Percentiles rank a stretch among this genome's conserved stretches.
Conservation (phyloP, 2,888 invertebrate genomes). For the Micoletzkya japonica region DNA sequence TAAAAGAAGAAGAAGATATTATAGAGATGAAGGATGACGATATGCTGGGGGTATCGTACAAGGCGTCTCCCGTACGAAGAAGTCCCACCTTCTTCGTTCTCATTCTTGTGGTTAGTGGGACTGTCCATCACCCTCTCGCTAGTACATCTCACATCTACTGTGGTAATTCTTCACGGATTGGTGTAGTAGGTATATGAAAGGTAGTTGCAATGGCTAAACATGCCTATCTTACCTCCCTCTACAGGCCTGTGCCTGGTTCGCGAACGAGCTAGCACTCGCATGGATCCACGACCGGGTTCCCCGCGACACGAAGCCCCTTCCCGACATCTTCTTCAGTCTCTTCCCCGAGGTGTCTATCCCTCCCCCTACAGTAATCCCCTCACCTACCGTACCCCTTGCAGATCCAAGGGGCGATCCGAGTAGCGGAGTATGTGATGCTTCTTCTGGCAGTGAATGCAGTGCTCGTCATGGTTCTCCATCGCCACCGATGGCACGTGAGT, state of each 20-base stretch:
- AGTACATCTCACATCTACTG: no score
- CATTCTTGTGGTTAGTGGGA: no score
- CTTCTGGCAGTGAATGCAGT: slow-evolving; percentile 47
- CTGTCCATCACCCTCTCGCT: no score
- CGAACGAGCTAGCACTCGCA: slow-evolving; percentile 56
- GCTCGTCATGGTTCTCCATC: slow-evolving; percentile 50
- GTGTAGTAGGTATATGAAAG: background rate
- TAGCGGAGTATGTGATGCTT: slow-evolving; percentile 59
- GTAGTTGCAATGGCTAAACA: background rate
- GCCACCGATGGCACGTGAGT: slow-evolving; percentile 48
- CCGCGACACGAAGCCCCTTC: slow-evolving; percentile 48
- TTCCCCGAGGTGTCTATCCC: slow-evolving; percentile 49
- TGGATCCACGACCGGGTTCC: slow-evolving; percentile 62
- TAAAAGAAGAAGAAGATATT: no score
- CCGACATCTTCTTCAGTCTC: slow-evolving; percentile 57
- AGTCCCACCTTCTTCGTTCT: no score
- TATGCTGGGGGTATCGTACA: no score
- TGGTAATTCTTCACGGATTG: no score
- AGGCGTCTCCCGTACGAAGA: no score
- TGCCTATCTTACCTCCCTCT: slow-evolving; percentile 15
- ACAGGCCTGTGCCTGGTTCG: slow-evolving; percentile 51
- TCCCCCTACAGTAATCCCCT: background rate
- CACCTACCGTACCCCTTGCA: slow-evolving; percentile 12
- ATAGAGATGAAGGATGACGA: no score
- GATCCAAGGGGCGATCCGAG: slow-evolving; percentile 48